Evolutionary conservation across 2,797 vertebrate genomes (phyloP).

Genomic region (Pogonophryne albipinna): DNA sequence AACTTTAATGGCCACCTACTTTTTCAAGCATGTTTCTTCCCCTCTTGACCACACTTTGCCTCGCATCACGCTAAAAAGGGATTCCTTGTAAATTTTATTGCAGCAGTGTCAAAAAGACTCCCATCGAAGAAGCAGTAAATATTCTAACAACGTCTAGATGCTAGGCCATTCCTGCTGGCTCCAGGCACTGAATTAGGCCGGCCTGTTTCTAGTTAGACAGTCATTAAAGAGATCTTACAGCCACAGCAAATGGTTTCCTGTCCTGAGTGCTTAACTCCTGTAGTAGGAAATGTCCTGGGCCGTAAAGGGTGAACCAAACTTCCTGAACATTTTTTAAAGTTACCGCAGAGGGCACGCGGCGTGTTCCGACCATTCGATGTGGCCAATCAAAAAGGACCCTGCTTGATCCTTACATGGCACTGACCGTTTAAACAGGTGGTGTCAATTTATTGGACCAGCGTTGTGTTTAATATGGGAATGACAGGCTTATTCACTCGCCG

Average conservation of each 20-base stretch:
- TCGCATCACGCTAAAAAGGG: constrained; percentile 84
- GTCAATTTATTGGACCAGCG: constrained; percentile 82
- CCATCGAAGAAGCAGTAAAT: constrained; percentile 95
- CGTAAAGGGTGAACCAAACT: constrained; percentile 92
- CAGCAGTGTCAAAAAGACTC: constrained; percentile 94
- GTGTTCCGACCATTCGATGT: constrained; percentile 81
- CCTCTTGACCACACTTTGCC: constrained; percentile 82
- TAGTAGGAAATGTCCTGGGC: constrained; percentile 94
- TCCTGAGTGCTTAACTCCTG: constrained; percentile 96
- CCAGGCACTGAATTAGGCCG: constrained; percentile 92
- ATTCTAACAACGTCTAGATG: constrained; percentile 95
- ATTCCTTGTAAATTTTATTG: constrained; percentile 95
- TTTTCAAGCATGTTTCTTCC: constrained; percentile 71
- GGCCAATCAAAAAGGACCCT: constrained; percentile 83
- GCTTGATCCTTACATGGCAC: constrained; percentile 83
- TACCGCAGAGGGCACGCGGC: constrained; percentile 87
- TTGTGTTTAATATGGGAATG: constrained; percentile 75
- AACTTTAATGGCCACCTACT: constrained; percentile 74
- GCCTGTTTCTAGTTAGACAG: constrained; percentile 99
- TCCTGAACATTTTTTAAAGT: constrained; percentile 96
- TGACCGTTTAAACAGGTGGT: constrained; percentile 87
- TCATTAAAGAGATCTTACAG: constrained; percentile 99
- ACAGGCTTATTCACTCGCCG: constrained; percentile 69
- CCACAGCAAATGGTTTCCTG: constrained; percentile 98
- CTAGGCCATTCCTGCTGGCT: constrained; percentile 93